phyloP scores from a whole-genome alignment of 1,140 invertebrate genomes.

The Brachystomella parvula region DNA sequence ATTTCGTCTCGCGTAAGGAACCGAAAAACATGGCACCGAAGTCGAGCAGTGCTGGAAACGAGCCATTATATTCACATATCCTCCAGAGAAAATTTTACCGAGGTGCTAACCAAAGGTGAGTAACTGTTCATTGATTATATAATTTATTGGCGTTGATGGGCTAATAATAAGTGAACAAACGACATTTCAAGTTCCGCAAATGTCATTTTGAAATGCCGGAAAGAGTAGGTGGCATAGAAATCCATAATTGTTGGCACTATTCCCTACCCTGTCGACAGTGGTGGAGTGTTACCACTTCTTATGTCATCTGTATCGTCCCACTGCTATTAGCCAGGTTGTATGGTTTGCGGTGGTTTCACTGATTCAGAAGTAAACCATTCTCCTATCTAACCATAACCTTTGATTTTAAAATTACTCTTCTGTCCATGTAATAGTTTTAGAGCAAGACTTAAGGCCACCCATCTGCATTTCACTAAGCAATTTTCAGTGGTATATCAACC shows the following conservation, averaged over 20 bases:
- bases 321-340: too few relatives aligned
- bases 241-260: not conserved
- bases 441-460: too few relatives aligned
- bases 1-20: not conserved
- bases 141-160: not conserved
- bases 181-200: not conserved
- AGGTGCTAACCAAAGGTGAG: not conserved
- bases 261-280: too few relatives aligned
- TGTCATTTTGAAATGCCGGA: not conserved
- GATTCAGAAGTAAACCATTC: too few relatives aligned
- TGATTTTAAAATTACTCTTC: too few relatives aligned
- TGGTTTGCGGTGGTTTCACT: too few relatives aligned
- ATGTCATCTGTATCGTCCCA: not conserved
- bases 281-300: not conserved
- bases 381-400: too few relatives aligned
- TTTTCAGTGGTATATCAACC: too few relatives aligned
- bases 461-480: too few relatives aligned
- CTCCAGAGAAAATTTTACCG: conserved; percentile 1
- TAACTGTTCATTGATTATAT: not conserved
- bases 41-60: not conserved
- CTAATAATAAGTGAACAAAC: not conserved
- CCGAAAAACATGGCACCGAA: not conserved
- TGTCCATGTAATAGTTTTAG: too few relatives aligned
- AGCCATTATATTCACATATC: not conserved
- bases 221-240: not conserved